Percentiles rank a stretch among this genome's conserved stretches.
phyloP scores from a whole-genome alignment of 2,113 vertebrate genomes.

The Piprites chloris region DNA sequence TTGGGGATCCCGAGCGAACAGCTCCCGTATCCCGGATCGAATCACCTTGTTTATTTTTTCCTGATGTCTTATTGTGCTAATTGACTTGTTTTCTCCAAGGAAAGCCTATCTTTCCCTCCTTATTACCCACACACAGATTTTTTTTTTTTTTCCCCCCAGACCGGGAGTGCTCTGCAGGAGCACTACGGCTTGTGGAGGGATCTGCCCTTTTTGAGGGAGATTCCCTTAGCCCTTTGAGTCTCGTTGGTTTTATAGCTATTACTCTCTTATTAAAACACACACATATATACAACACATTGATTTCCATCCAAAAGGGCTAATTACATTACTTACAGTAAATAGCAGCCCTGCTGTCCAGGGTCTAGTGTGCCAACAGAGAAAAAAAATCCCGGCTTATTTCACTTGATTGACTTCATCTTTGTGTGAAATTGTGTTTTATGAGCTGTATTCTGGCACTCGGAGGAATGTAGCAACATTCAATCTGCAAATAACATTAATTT shows the following conservation, averaged over 20 bases:
- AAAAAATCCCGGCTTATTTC: constrained; percentile 69
- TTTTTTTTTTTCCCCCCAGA: no score
- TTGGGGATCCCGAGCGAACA: not conserved
- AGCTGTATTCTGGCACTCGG: constrained; percentile 71
- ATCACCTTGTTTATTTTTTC: constrained; percentile 25
- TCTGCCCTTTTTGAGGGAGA: constrained; percentile 30
- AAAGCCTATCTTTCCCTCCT: not conserved
- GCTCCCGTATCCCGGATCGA: not conserved
- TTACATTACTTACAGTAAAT: constrained; percentile 80
- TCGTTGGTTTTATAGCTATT: constrained; percentile 21
- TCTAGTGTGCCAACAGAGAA: constrained; percentile 64
- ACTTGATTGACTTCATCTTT: constrained; percentile 77
- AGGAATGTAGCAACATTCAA: constrained; percentile 60
- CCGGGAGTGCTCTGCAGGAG: not conserved
- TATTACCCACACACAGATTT: not conserved
- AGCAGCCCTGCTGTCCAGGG: constrained; percentile 74
- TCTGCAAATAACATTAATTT: constrained; percentile 74
- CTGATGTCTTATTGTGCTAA: constrained; percentile 3
- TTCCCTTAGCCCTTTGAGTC: constrained; percentile 12
- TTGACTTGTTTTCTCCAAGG: constrained; percentile 27
- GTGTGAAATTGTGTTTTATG: constrained; percentile 76
- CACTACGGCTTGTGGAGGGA: not conserved
- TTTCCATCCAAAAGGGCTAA: constrained; percentile 76
- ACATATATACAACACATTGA: constrained; percentile 53
- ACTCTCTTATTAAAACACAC: constrained; percentile 44